Evolutionary conservation across 2,888 invertebrate genomes (phyloP).

Genomic region (Dexiosoma caninum): DNA sequence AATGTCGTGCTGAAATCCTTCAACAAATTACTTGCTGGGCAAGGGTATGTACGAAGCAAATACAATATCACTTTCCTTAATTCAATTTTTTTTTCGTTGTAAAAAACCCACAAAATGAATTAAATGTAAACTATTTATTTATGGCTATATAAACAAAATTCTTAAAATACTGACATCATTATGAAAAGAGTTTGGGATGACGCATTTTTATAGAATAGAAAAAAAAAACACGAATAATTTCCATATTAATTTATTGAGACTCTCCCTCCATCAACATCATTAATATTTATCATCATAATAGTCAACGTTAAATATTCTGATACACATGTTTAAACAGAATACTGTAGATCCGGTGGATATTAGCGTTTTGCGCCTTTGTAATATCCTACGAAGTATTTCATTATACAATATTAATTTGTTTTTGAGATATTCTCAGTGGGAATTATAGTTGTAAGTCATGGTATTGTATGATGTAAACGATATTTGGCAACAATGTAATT

Average conservation of each 20-base stretch:
- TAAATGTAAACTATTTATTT: background rate
- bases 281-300: background rate
- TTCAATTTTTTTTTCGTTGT: too few relatives aligned
- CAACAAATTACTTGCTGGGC: too few relatives aligned
- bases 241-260: background rate
- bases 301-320: background rate
- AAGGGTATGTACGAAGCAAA: too few relatives aligned
- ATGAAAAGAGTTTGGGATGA: background rate
- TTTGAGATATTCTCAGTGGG: background rate
- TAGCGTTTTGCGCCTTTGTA: background rate
- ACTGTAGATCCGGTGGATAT: too few relatives aligned
- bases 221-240: conserved; percentile 7
- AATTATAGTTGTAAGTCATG: background rate
- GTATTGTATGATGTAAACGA: too few relatives aligned
- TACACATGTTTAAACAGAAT: background rate
- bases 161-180: conserved; percentile 42
- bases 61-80: too few relatives aligned
- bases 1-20: too few relatives aligned
- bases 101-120: too few relatives aligned
- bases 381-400: background rate
- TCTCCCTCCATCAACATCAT: background rate
- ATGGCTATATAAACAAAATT: background rate
- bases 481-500: background rate
- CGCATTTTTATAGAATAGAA: background rate
- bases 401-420: background rate